Percentiles rank a stretch among this genome's conserved stretches.
phyloP scores from a whole-genome alignment of 2,797 vertebrate species.

The Myoxocephalus aenaeus region DNA sequence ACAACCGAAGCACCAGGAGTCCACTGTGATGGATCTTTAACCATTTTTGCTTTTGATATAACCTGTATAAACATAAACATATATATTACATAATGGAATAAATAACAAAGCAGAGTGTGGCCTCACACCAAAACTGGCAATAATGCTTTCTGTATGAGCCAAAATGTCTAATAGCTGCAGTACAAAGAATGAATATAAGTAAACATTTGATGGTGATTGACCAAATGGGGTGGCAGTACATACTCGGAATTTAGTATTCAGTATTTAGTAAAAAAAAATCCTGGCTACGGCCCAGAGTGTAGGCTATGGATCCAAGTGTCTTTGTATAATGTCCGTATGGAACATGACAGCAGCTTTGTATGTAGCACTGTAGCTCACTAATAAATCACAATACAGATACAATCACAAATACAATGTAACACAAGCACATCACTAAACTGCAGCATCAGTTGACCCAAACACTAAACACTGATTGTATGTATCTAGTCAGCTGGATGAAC shows the following conservation, averaged over 20 bases:
- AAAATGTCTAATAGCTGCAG: no score
- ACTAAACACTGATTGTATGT: no score
- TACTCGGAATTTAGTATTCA: not conserved
- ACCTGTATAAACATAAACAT: no score
- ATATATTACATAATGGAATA: not conserved
- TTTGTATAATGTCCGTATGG: not conserved
- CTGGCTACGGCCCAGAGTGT: not conserved
- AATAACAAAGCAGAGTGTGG: not conserved
- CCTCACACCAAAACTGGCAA: not conserved
- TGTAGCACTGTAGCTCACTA: not conserved
- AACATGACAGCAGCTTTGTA: not conserved
- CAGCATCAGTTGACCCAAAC: not conserved
- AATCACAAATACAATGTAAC: not conserved
- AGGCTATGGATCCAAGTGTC: not conserved
- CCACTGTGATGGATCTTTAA: not conserved
- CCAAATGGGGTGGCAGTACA: no score
- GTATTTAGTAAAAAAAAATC: not conserved
- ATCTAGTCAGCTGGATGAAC: not conserved
- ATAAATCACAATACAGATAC: not conserved
- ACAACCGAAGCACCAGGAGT: conserved; percentile 2
- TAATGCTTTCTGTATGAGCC: not conserved
- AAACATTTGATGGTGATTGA: no score
- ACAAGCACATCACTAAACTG: not conserved
- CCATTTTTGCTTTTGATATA: no score
- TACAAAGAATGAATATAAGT: not conserved